Conservation (phyloP, 2,888 invertebrate genomes). For the Listrodromus nycthemerus region DNA sequence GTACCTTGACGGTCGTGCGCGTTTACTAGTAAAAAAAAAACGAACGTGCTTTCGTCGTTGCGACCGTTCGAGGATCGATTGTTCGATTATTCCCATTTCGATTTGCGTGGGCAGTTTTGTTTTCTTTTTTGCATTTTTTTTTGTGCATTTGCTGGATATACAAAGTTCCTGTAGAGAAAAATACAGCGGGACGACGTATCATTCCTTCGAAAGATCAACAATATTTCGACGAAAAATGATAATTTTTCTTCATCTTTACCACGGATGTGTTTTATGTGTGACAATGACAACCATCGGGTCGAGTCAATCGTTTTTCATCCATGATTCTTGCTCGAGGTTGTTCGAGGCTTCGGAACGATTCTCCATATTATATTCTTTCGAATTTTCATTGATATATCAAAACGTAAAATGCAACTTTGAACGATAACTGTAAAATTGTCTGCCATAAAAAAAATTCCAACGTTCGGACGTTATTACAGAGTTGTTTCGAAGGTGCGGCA, state of each 20-base stretch:
- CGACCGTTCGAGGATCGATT: background rate
- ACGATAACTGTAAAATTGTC: background rate
- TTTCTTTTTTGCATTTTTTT: conserved; percentile 13
- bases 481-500: background rate
- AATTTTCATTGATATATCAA: conserved; percentile 27
- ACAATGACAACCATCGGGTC: conserved; percentile 15
- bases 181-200: conserved; percentile 1
- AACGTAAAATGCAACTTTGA: background rate
- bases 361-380: conserved; percentile 29
- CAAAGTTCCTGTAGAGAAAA: conserved; percentile 3
- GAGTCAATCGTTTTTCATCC: conserved; percentile 19
- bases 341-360: conserved; percentile 26
- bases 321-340: background rate
- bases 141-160: conserved; percentile 15
- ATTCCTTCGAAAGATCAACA: conserved; percentile 14
- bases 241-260: background rate
- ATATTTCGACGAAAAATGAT: conserved; percentile 11
- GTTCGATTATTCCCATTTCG: conserved; percentile 15
- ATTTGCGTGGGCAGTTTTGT: background rate
- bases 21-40: conserved; percentile 3
- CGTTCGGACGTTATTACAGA: background rate
- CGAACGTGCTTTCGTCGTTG: conserved; percentile 17
- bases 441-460: background rate
- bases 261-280: conserved; percentile 20
- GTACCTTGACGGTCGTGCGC: conserved; percentile 27